phyloP scores from a whole-genome alignment of 2,888 invertebrate genomes.

The Cynaeus angustus region DNA sequence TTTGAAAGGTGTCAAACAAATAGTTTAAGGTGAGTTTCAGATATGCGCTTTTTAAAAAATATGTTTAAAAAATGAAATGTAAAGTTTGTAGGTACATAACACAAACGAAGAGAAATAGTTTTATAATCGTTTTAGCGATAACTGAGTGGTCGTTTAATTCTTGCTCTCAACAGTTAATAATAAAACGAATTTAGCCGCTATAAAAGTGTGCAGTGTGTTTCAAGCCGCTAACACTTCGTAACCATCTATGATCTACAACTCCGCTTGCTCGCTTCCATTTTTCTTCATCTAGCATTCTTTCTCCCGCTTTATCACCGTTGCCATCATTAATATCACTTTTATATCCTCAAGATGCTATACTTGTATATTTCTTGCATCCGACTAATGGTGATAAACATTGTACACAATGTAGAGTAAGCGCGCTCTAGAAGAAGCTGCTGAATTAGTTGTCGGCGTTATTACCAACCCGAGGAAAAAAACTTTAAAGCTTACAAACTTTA shows the following conservation, averaged over 20 bases:
- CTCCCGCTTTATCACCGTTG: constrained; percentile 68
- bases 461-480: constrained; percentile 57
- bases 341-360: constrained; percentile 71
- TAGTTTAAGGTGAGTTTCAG: too few relatives aligned
- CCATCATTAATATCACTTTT: constrained; percentile 73
- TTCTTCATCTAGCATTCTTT: constrained; percentile 68
- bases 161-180: too few relatives aligned
- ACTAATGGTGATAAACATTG: constrained; percentile 73
- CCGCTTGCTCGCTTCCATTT: constrained; percentile 65
- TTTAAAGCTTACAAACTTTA: constrained; percentile 68
- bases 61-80: too few relatives aligned
- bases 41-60: too few relatives aligned
- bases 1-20: too few relatives aligned
- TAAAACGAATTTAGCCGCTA: constrained; percentile 14
- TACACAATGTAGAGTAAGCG: constrained; percentile 68
- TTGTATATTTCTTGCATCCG: constrained; percentile 70
- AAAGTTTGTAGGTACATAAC: too few relatives aligned
- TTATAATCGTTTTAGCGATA: too few relatives aligned
- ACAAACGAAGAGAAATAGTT: too few relatives aligned
- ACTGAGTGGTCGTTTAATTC: too few relatives aligned
- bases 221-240: constrained; percentile 36
- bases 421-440: constrained; percentile 60
- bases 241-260: constrained; percentile 64
- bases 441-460: constrained; percentile 60
- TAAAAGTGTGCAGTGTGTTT: constrained; percentile 25